Conservation (phyloP, 2,888 invertebrate species). For the Brachylomia viminalis region DNA sequence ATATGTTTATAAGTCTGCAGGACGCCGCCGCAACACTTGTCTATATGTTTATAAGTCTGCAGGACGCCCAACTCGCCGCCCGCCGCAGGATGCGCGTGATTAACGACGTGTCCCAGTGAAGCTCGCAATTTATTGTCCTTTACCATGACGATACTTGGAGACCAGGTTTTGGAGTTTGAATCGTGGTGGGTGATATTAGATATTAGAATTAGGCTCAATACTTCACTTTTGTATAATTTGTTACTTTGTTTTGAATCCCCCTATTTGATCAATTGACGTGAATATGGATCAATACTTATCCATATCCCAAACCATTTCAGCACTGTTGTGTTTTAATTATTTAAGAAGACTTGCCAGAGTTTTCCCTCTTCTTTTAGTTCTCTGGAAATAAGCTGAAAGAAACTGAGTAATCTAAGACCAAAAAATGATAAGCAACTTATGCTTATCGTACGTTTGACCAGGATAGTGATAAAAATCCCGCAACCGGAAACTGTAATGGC, state of each 20-base stretch:
- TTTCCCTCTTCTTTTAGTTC: too few species aligned
- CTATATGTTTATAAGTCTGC: conserved; percentile 30
- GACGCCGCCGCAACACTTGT: conserved; percentile 36
- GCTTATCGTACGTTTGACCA: not conserved
- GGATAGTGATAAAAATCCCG: not conserved
- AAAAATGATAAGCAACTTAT: not conserved
- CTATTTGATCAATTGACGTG: too few species aligned
- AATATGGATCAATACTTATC: not conserved
- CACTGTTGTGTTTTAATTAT: not conserved
- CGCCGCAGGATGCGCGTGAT: conserved; percentile 49
- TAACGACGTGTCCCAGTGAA: conserved; percentile 35
- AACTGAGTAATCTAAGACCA: not conserved
- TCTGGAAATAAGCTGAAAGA: not conserved
- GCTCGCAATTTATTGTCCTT: conserved; percentile 29
- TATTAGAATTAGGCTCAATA: not conserved
- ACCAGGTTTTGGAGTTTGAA: not conserved
- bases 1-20: conserved; percentile 30
- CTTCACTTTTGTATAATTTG: not conserved
- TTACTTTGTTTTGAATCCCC: not conserved
- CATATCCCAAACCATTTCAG: not conserved
- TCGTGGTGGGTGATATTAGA: not conserved
- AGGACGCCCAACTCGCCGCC: conserved; percentile 56
- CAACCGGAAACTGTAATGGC: not conserved
- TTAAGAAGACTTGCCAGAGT: too few species aligned
- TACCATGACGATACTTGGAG: conserved; percentile 12